Conservation (phyloP, 2,113 vertebrate species). For the Syngnathoides biaculeatus region DNA sequence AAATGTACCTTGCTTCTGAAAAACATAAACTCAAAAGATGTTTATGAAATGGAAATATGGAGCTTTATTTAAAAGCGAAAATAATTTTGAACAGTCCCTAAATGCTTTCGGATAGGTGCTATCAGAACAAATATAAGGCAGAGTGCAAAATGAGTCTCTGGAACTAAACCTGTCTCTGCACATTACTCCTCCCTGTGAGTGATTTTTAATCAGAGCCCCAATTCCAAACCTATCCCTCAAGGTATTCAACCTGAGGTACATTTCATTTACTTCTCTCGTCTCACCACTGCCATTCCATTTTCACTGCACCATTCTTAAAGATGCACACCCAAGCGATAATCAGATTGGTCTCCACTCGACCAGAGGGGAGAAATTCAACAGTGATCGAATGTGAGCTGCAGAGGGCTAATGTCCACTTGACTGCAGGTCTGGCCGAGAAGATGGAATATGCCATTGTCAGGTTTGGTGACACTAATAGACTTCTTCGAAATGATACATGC, state of each 20-base stretch:
- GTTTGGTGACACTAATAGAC: neutral
- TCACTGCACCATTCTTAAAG: conserved; percentile 51
- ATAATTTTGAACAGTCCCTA: conserved; percentile 19
- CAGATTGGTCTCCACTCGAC: conserved; percentile 56
- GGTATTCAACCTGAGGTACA: conserved; percentile 69
- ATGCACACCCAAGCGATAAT: conserved; percentile 63
- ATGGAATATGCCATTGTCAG: neutral
- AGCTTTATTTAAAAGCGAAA: conserved; percentile 20
- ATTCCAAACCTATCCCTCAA: conserved; percentile 71
- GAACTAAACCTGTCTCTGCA: conserved; percentile 56
- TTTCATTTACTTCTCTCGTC: conserved; percentile 72
- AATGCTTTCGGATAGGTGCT: conserved; percentile 28
- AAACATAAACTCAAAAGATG: conserved; percentile 22
- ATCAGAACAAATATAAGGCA: conserved; percentile 17
- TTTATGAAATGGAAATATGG: conserved; percentile 31
- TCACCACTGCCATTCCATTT: conserved; percentile 56
- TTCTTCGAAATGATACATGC: conserved; percentile 5
- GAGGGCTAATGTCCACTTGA: conserved; percentile 32
- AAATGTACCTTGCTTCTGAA: conserved; percentile 11
- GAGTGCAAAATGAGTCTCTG: conserved; percentile 42
- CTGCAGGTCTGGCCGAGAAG: conserved; percentile 16
- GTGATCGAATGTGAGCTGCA: conserved; percentile 47
- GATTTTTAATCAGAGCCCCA: conserved; percentile 75
- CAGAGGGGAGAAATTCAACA: conserved; percentile 31
- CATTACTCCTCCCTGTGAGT: conserved; percentile 65